Evolutionary conservation across 2,888 invertebrate species (phyloP).

Genomic region (Gymnoscelis rufifasciata): DNA sequence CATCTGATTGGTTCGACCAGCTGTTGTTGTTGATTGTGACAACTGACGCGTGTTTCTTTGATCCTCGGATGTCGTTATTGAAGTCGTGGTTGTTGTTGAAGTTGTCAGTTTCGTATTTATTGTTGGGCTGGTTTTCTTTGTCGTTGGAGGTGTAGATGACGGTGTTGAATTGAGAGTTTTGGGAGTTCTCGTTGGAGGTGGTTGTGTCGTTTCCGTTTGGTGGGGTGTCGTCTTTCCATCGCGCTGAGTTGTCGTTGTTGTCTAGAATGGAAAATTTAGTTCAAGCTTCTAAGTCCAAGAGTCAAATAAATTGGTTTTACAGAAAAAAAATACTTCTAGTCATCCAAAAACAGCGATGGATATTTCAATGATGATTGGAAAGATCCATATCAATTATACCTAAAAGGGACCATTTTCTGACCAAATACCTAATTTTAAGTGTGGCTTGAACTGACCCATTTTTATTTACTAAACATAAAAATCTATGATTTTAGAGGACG

Average conservation of each 20-base stretch:
- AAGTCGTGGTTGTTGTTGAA: constrained; percentile 32
- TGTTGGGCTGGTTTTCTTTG: constrained; percentile 62
- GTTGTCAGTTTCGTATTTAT: constrained; percentile 36
- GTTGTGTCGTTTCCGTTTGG: constrained; percentile 73
- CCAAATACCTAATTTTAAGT: too few species aligned
- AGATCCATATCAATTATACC: too few species aligned
- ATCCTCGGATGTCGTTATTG: constrained; percentile 48
- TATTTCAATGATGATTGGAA: too few species aligned
- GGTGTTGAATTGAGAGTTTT: constrained; percentile 57
- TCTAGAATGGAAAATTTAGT: constrained; percentile 42
- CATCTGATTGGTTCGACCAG: constrained; percentile 75
- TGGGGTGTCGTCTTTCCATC: constrained; percentile 77
- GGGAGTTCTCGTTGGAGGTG: constrained; percentile 60
- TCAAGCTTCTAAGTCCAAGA: too few species aligned
- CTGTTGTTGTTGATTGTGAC: constrained; percentile 74
- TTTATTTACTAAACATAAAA: too few species aligned
- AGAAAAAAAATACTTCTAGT: too few species aligned
- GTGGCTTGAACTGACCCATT: too few species aligned
- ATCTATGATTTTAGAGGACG: too few species aligned
- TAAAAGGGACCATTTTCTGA: too few species aligned
- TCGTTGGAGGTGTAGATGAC: constrained; percentile 70
- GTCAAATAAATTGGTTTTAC: too few species aligned
- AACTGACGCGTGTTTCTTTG: constrained; percentile 71
- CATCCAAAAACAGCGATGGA: too few species aligned
- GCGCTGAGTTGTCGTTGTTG: constrained; percentile 75